Conservation (phyloP, 1,140 invertebrate species). For the Patella vulgata region DNA sequence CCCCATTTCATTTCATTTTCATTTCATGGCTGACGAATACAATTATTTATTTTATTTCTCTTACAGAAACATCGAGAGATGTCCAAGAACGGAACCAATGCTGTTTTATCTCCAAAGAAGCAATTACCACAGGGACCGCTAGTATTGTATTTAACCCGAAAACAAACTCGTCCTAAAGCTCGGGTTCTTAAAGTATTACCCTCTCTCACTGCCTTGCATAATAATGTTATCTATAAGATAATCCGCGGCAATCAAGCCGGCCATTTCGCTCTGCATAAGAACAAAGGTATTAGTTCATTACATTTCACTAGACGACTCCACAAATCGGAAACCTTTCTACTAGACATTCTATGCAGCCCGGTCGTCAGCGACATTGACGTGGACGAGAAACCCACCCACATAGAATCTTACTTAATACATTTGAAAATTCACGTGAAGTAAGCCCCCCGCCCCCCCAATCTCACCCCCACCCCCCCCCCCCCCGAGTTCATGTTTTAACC, state of each 20-base stretch:
- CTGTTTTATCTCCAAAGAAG: background rate
- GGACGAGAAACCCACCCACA: constrained; percentile 35
- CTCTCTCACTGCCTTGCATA: constrained; percentile 57
- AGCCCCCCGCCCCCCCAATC: too few species aligned
- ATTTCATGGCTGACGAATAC: too few species aligned
- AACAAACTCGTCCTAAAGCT: constrained; percentile 45
- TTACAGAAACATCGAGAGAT: too few species aligned
- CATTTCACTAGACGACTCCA: constrained; percentile 49
- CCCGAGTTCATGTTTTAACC: background rate
- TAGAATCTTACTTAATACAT: constrained; percentile 44
- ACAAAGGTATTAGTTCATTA: constrained; percentile 70
- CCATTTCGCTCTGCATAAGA: constrained; percentile 75
- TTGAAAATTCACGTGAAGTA: constrained; percentile 47
- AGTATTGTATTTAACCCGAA: constrained; percentile 40
- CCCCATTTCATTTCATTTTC: too few species aligned
- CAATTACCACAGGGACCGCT: constrained; percentile 10
- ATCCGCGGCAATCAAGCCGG: constrained; percentile 74
- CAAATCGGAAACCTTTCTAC: constrained; percentile 30
- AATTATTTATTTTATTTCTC: too few species aligned
- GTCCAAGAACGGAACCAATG: too few species aligned
- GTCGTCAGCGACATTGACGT: constrained; percentile 37
- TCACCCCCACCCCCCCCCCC: too few species aligned
- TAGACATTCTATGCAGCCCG: constrained; percentile 50
- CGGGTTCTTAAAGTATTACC: constrained; percentile 54
- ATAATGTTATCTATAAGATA: constrained; percentile 76